Evolutionary conservation across 2,888 invertebrate genomes (phyloP), one percentile per base, ranked within the genome.

Genomic region (Carpatolechia fugitivella): DNA sequence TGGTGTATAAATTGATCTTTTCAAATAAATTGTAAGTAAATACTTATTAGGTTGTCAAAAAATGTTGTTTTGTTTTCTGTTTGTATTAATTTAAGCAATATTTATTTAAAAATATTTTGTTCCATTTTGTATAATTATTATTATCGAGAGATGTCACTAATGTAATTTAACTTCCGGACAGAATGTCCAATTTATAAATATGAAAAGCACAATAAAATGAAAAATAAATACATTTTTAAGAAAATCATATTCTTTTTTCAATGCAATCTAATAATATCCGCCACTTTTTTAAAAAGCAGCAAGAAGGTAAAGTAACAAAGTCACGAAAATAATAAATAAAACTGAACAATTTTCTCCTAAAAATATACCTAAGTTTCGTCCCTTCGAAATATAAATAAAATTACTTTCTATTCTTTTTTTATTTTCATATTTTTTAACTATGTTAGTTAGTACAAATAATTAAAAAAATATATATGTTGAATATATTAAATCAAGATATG

Each of bases 201-300:
- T 83, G 85, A 86, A 71, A 74, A 88, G 89, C 89, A 89, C 87
- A 88, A 88, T 88, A 89, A 88, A 85, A 85, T 83, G 79, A 84
- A 85, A 85, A 86, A 82, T 82, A 88, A 88, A 87, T 86, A 88
- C 76, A 82, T 88, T 90, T 90, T 78, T 88, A 84, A 83, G 78
- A 79, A 78, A 56, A 10, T 54, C 40, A 13, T 14, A 18, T 52
- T 60, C 56, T 63, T 77, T 72, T 75, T 41, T 60, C 65, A 70
- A 44, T 36, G 24, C 31, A 31, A n/a, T 36, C 14, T 5, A 13
- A 36, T 14, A 36, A 36, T 36, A 36, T 36, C n/a, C n/a, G n/a
- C n/a, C n/a, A n/a, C n/a, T n/a, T n/a, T n/a, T n/a, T n/a, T n/a
- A n/a, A n/a, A n/a, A n/a, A n/a, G n/a, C n/a, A n/a, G n/a, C n/a